Percentiles rank a stretch among this genome's conserved stretches.
Evolutionary conservation across 2,888 invertebrate genomes (phyloP).

Genomic region (Prosopocoilus inquinatus): DNA sequence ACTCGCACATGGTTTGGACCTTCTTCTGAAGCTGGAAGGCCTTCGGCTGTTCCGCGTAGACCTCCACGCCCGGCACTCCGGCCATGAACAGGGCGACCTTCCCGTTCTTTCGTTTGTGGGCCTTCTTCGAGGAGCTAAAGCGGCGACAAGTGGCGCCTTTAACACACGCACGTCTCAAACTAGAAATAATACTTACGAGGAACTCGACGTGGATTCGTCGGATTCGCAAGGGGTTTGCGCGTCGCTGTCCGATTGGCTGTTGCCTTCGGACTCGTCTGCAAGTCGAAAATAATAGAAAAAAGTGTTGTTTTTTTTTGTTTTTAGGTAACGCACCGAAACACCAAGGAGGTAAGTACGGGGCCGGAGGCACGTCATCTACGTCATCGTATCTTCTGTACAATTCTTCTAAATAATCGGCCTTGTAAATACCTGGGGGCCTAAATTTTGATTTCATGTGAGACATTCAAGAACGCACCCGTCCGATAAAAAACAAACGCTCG

Average conservation of each 20-base stretch:
- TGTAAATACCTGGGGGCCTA: slow-evolving; percentile 96
- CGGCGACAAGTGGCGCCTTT: background rate
- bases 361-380: slow-evolving; percentile 64
- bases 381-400: slow-evolving; percentile 80
- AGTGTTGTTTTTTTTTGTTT: slow-evolving; percentile 1
- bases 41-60: slow-evolving; percentile 63
- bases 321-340: slow-evolving; percentile 58
- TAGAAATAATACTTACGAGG: slow-evolving; percentile 12
- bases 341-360: slow-evolving; percentile 86
- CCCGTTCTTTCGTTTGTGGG: slow-evolving; percentile 13
- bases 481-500: no score
- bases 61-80: slow-evolving; percentile 76
- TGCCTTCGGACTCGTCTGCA: slow-evolving; percentile 46
- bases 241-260: slow-evolving; percentile 26
- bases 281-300: slow-evolving; percentile 9
- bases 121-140: slow-evolving; percentile 7
- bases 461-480: no score
- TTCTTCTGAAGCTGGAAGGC: slow-evolving; percentile 65
- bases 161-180: background rate
- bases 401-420: slow-evolving; percentile 90
- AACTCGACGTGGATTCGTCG: slow-evolving; percentile 8
- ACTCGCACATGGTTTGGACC: slow-evolving; percentile 77
- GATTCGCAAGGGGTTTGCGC: background rate
- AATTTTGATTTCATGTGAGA: slow-evolving; percentile 20
- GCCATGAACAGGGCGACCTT: slow-evolving; percentile 71